Evolutionary conservation across 2,888 invertebrate genomes (phyloP), one percentile per base, ranked within the genome.

Genomic region (Idaea straminata): DNA sequence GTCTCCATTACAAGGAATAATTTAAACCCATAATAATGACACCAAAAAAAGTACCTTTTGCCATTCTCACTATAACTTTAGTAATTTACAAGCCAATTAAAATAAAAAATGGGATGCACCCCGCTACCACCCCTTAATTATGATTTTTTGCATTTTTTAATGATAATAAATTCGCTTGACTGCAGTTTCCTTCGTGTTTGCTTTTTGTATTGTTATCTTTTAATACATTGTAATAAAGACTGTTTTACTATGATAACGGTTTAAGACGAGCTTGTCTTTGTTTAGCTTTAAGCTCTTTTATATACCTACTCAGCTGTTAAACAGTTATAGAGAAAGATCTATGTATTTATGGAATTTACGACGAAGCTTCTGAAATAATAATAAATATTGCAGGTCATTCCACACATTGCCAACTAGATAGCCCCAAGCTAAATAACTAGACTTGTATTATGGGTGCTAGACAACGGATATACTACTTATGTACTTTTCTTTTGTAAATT

Each of bases 41-140:
- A 78, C 77, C 76, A 77, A 84, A 83, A 83, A 84, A 83, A 81
- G 72, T 79, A 73, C 75, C 72, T 78, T 79, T 76, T 82, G 79
- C 79, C 83, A 80, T 84, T 85, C 83, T 83, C 83, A 86, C 88
- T 88, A 89, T 86, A 91, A 88, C 87, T 91, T 89, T 86, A 82
- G 85, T 87, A 89, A 91, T 91, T 90, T 89, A 91, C 91, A 90
- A 87, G 89, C 87, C 91, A 90, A 91, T 91, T 91, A 90, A 89
- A 88, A 87, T 91, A 89, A 91, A 91, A 90, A 91, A 91, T 89
- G 89, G 85, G 86, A 84, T 84, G 84, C 89, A 85, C 83, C 87
- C 85, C 81, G 77, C 75, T 78, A 73, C 86, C 89, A 85, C 89
- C 91, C 88, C 87, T 88, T 91, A 86, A 91, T 91, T 89, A 91